Evolutionary conservation across 2,113 vertebrate genomes (phyloP), one percentile per base, ranked within the genome.

Genomic region (Sinocyclocheilus rhinocerous): DNA sequence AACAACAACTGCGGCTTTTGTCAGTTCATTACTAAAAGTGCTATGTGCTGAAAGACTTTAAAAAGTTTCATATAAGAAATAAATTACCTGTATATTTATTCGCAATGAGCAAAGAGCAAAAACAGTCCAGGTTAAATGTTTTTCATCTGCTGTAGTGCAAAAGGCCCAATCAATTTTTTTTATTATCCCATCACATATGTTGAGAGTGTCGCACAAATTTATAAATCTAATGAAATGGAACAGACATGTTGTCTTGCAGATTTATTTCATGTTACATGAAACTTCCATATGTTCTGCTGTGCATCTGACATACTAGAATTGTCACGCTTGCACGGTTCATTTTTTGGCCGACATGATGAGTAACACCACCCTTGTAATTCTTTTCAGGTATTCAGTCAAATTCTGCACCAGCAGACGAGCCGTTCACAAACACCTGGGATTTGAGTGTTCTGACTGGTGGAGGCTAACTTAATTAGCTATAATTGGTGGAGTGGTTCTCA

Each of bases 401-500:
- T 76, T 86, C 52, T 33, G 52, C 67, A 36, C 69, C 9, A 22
- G 20, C 80, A 76, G 80, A 69, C 12, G 63, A 79, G 57, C 70
- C 63, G 55, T 57, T 84, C 45, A 73, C 26, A 52, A 81, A 77
- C 69, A 84, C 72, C 33, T 73, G 81, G 63, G 84, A 86, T 86
- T 89, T 85, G 13, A 80, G 48, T 24, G 22, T 52, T 79, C 65
- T 86, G 87, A 89, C 84, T 90, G 87, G 88, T 63, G 52, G 76
- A 87, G 59, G 77, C 84, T 87, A 90, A 89, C 86, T 84, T 84
- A 88, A 90, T 90, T 79, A 89, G 89, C 86, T 88, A 70, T 90
- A 91, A 90, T 87, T 90, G 89, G 78, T 89, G 83, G 86, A 89
- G 88, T 85, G 89, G 59, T 85, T 88, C 88, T 90, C 85, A 89